Base-by-base conservation (phyloP, 2,888 invertebrate species). In the Anthophora plumipes region DNA sequence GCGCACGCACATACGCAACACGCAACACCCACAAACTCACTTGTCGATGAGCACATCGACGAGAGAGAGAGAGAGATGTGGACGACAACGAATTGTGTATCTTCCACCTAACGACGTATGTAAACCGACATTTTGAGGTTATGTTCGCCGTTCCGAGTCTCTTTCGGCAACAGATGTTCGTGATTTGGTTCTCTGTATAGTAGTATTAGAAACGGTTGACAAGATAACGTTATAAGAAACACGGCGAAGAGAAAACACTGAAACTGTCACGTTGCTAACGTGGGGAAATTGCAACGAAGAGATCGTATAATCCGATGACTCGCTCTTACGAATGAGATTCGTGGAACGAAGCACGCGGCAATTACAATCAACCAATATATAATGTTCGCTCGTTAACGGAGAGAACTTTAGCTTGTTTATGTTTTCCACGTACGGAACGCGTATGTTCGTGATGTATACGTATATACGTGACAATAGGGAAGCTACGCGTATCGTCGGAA, bases 91-190 rank as follows among this genome's bases (percentile, higher is more conserved):
- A 17, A 37, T 11, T 8, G 20, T 55, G 54, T 74, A 54, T 67
- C 57, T 37, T 22, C 5, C 59, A 59, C 22, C 39, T 55, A 55
- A 31, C 60, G 20, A 46, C 52, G 59, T 11, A 43, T n/a, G 57
- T 22, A 52, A 9, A 59, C 22, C 55, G 54, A 48, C 46, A 39
- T 85, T 84, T 86, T 43, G 63, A 86, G 86, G 79, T 84, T 84
- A 84, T 57, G 83, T 82, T 69, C 61, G 43, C n/a, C 43, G 46
- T 57, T 66, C 43, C 63, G 39, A 74, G 68, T 54, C 74, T 54
- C 74, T 80, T 60, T 60, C 59, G 64, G 79, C 79, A 79, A 79
- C 79, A 79, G 81, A 86, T 84, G 87, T 80, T 84, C 57, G n/a
- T 43, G 64, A 64, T 75, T 85, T 54, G 63, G 48, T 54, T 41